These are phyloP conservation scores for Lanistes nyassanus DNA, from an alignment of 1,140 invertebrate genomes.

Conservation along the genomic window DNA sequence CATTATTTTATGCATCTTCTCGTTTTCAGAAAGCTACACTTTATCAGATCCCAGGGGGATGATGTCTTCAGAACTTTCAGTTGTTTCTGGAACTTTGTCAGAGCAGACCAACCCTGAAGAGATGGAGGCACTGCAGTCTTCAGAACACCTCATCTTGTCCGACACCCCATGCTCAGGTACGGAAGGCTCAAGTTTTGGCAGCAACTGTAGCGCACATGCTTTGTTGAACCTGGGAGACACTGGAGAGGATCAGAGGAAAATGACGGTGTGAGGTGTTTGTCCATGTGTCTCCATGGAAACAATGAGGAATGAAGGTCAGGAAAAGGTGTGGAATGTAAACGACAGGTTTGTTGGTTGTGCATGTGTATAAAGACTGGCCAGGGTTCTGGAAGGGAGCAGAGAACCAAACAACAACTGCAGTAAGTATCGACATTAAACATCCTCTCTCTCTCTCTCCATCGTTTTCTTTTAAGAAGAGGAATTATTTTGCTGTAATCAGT, in stretches of 20 bases:
- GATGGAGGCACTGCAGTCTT: slow-evolving; percentile 22
- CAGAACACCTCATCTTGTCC: slow-evolving; percentile 28
- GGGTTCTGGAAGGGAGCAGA: no score
- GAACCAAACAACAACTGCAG: no score
- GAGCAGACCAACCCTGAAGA: slow-evolving; percentile 21
- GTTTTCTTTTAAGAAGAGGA: no score
- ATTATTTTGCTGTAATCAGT: no score
- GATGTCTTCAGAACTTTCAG: not conserved
- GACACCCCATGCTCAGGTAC: slow-evolving; percentile 47
- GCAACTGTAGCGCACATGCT: slow-evolving; percentile 48
- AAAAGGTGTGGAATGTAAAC: no score
- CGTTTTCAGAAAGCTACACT: not conserved
- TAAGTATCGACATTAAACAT: no score
- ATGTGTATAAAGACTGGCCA: no score
- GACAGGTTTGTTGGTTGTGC: no score
- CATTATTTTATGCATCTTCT: not conserved
- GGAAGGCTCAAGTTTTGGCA: slow-evolving; percentile 56
- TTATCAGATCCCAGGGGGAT: slow-evolving; percentile 2
- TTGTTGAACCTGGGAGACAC: slow-evolving; percentile 36
- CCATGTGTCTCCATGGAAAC: no score
- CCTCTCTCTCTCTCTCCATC: no score
- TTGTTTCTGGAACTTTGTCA: slow-evolving; percentile 26
- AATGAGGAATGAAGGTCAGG: no score
- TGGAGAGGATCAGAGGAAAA: slow-evolving; percentile 23
- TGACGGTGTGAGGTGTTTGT: not conserved